Evolutionary conservation across 1,140 invertebrate genomes (phyloP), one percentile per base, ranked within the genome.

Genomic region (Carcinoscorpius rotundicauda): DNA sequence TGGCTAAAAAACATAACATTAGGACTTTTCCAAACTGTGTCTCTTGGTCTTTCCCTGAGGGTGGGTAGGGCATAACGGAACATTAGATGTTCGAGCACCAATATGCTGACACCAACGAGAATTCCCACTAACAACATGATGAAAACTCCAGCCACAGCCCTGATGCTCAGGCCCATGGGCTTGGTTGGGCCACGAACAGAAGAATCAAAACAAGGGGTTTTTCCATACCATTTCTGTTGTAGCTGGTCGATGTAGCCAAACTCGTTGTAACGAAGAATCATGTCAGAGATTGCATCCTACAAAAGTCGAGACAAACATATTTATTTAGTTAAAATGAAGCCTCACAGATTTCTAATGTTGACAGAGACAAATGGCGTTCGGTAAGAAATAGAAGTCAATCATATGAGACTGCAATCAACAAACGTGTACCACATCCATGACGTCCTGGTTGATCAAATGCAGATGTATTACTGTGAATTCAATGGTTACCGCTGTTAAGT

Each of bases 1-100:
- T 95, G 92, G 75, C 91, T 94, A 75, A 95, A 91, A 77, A 95
- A 97, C 91, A 97, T 94, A 53, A 95, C 86, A 75, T 94, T 93
- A 49, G 89, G 82, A 70, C 88, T 93, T 64, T 87, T 83, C 91
- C 92, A 95, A 65, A 90, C 84, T 6, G 89, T 92, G 64, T 86
- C 87, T 72, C 90, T 89, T 0, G 91, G 89, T 70, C 87, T 85
- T 64, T 86, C 85, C 58, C 93, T 81, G 52, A 93, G 79, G 63
- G 85, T 82, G 1, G 93, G 93, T 65, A 97, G 77, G 8, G 87
- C 86, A 75, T 90, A 92, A 75, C 87, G 88, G 80, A 91, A 97
- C 76, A 93, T 90, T 65, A 91, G 79, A 76, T 94, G 89, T 78
- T 95, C 93, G 8, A 93, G 82, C 53, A 88, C 76, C 61, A 95